Base-by-base conservation (phyloP, 2,888 invertebrate species). In the Theretra japonica region DNA sequence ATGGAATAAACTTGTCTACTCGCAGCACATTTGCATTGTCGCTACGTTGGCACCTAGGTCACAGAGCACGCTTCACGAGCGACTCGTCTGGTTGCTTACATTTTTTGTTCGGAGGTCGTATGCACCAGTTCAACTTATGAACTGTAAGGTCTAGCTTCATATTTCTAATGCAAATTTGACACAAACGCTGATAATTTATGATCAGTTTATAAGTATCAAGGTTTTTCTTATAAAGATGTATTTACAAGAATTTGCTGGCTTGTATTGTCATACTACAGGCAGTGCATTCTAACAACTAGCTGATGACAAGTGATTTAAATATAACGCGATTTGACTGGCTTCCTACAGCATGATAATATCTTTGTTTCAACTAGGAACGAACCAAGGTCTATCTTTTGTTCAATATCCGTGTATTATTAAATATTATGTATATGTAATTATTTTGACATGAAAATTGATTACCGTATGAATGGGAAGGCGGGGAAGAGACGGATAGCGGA, bases 311-410 rank as follows among this genome's bases (percentile, higher is more conserved):
- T 17, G n/a, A 65, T 23, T 65, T 65, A 48, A 65, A 65, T 65
- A 17, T 65, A 65, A 70, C 58, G 17, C 11, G 19, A 33, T 70
- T 70, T 60, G 53, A 81, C 79, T 76, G 48, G 75, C 82, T 85
- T 85, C 84, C 86, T 84, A 77, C 71, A 75, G 65, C 57, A 70
- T 73, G 85, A 86, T 86, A 74, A 72, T 56, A 73, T 86, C 84
- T 78, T 81, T 75, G 77, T 75, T 77, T 72, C 74, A 73, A 79
- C 72, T 74, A 81, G 81, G 82, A 84, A 83, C 81, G 77, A 79
- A 8, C 71, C 75, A 79, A 82, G 80, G 82, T 71, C 70, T 73
- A 28, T 33, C 69, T 70, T 75, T 80, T 71, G 70, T 71, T 58
- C 60, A 68, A 73, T 79, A 81, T 82, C 82, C 81, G 80, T 79